phyloP scores from a whole-genome alignment of 1,140 invertebrate species.

The Phymorhynchus buccinoides region DNA sequence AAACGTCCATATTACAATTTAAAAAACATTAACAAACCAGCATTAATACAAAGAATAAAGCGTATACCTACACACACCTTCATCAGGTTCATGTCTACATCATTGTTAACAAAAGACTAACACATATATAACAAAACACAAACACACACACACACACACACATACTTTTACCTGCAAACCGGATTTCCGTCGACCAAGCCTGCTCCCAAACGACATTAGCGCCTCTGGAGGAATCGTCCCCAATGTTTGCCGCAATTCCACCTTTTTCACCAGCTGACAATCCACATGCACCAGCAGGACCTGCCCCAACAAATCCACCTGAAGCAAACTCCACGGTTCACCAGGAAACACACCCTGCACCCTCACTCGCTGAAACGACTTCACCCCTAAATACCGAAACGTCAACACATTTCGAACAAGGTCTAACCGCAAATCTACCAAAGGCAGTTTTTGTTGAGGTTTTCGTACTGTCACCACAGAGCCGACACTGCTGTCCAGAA shows the following conservation, averaged over 20 bases:
- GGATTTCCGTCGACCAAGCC: constrained; percentile 28
- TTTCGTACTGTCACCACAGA: constrained; percentile 45
- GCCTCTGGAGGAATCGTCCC: constrained; percentile 18
- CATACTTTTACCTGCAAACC: constrained; percentile 46
- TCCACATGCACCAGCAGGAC: constrained; percentile 40
- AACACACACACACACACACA: constrained; percentile 19
- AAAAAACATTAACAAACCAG: no score
- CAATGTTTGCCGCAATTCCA: constrained; percentile 37
- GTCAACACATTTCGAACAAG: constrained; percentile 42
- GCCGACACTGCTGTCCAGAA: background rate
- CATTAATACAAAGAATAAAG: no score
- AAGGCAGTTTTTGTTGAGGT: constrained; percentile 45
- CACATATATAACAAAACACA: constrained; percentile 34
- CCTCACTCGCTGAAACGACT: constrained; percentile 53
- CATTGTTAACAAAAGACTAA: no score
- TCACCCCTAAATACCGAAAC: constrained; percentile 54
- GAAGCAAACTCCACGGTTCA: constrained; percentile 42
- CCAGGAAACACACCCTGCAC: constrained; percentile 42
- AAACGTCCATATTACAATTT: no score
- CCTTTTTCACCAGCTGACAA: constrained; percentile 19
- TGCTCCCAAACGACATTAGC: constrained; percentile 38
- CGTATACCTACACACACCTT: no score
- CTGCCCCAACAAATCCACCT: constrained; percentile 36
- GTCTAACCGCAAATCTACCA: constrained; percentile 51
- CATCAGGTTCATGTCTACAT: no score